phyloP scores from a whole-genome alignment of 2,888 invertebrate genomes.

The Drosophila prolongata region DNA sequence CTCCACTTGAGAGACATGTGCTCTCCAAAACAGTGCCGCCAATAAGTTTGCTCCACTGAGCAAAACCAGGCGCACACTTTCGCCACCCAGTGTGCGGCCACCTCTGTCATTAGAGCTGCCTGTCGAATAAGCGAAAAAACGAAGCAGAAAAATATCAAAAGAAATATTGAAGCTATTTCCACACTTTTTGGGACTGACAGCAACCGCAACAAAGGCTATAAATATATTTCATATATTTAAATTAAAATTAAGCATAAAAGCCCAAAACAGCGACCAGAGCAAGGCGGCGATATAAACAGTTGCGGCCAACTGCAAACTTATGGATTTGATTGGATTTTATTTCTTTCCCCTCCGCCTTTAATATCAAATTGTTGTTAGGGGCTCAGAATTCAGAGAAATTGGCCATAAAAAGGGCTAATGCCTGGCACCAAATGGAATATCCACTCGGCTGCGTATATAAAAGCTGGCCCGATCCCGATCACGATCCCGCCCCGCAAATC shows the following conservation, averaged over 20 bases:
- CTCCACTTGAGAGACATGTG: conserved; percentile 44
- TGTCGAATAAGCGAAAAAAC: conserved; percentile 56
- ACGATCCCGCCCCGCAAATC: conserved; percentile 31
- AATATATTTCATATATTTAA: conserved; percentile 64
- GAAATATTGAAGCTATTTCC: conserved; percentile 72
- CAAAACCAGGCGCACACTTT: conserved; percentile 16
- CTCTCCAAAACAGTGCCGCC: conserved; percentile 18
- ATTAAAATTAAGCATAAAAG: conserved; percentile 45
- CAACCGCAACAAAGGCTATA: conserved; percentile 77
- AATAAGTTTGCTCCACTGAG: neutral
- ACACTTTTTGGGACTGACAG: conserved; percentile 53
- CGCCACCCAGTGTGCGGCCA: conserved; percentile 50
- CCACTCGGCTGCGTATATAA: conserved; percentile 37
- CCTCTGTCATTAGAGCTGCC: conserved; percentile 65
- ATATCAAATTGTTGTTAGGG: conserved; percentile 45
- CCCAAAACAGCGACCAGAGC: neutral
- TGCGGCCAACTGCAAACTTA: conserved; percentile 62
- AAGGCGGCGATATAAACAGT: conserved; percentile 22
- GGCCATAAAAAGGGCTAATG: conserved; percentile 78
- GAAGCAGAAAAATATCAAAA: conserved; percentile 41
- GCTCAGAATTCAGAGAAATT: conserved; percentile 68
- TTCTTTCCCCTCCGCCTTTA: conserved; percentile 3
- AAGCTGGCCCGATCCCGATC: conserved; percentile 8
- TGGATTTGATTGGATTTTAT: conserved; percentile 38
- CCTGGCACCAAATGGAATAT: conserved; percentile 29